phyloP scores from a whole-genome alignment of 2,113 vertebrate species.

The Periophthalmodon schlosseri region DNA sequence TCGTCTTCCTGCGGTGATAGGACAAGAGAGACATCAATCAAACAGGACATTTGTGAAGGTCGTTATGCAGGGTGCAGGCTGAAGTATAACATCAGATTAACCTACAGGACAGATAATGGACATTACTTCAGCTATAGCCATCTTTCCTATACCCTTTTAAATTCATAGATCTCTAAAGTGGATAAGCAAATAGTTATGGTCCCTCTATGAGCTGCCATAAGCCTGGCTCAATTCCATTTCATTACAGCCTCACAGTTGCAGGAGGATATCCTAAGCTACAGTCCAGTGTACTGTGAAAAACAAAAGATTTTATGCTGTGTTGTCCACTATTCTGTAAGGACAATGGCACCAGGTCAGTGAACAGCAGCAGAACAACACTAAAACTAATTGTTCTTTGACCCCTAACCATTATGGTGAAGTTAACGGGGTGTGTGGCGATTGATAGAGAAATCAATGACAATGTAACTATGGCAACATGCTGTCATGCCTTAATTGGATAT shows the following conservation, averaged over 20 bases:
- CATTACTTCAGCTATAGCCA: slow-evolving; percentile 29
- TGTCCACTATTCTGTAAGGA: slow-evolving; percentile 41
- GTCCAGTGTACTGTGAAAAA: neutral
- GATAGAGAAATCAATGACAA: slow-evolving; percentile 59
- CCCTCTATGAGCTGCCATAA: slow-evolving; percentile 39
- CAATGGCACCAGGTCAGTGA: slow-evolving; percentile 14
- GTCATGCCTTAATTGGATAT: slow-evolving; percentile 52
- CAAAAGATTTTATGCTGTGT: neutral
- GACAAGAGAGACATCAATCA: slow-evolving; percentile 1
- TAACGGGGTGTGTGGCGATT: slow-evolving; percentile 36
- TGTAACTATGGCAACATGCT: slow-evolving; percentile 46
- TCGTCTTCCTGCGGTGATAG: neutral
- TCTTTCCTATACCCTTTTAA: slow-evolving; percentile 18
- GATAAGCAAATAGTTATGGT: slow-evolving; percentile 36
- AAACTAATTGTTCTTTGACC: slow-evolving; percentile 42
- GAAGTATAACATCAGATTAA: slow-evolving; percentile 24
- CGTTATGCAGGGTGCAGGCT: neutral
- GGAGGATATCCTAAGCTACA: neutral
- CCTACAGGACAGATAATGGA: slow-evolving; percentile 24
- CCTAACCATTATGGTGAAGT: slow-evolving; percentile 34
- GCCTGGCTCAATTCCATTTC: slow-evolving; percentile 42
- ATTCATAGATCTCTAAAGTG: slow-evolving; percentile 42
- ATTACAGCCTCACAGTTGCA: slow-evolving; percentile 30
- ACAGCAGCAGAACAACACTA: slow-evolving; percentile 18
- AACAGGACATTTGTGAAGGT: neutral